phyloP scores from a whole-genome alignment of 2,888 invertebrate species.

The Ochropacha duplaris region DNA sequence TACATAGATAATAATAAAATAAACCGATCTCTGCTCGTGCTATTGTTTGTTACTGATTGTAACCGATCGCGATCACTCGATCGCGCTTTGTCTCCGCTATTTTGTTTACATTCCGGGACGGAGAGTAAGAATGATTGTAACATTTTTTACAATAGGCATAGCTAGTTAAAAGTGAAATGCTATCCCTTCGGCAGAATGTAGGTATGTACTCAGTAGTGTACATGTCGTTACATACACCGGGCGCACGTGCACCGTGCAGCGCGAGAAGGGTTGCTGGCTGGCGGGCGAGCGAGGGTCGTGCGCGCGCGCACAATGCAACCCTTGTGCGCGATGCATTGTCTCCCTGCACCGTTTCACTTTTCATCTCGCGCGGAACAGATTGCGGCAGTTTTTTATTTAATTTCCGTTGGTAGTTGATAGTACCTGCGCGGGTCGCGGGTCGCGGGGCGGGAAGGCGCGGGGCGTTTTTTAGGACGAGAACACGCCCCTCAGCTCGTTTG shows the following conservation, averaged over 20 bases:
- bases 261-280: conserved; percentile 31
- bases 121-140: conserved; percentile 11
- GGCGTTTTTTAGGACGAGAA: conserved; percentile 42
- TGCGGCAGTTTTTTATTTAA: conserved; percentile 52
- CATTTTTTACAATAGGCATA: conserved; percentile 16
- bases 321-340: conserved; percentile 39
- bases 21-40: not conserved
- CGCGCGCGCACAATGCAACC: conserved; percentile 56
- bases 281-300: conserved; percentile 23
- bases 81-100: not conserved
- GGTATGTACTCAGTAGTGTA: too few species aligned
- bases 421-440: conserved; percentile 28
- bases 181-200: conserved; percentile 33
- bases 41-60: too few species aligned
- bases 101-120: conserved; percentile 5
- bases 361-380: conserved; percentile 57
- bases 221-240: conserved; percentile 28
- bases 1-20: not conserved
- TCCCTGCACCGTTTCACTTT: conserved; percentile 56
- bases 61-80: not conserved
- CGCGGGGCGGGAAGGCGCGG: conserved; percentile 22
- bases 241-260: conserved; percentile 39
- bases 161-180: conserved; percentile 47
- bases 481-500: conserved; percentile 56
- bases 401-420: conserved; percentile 49